Base-by-base conservation (phyloP, 64 coral and sea anemone species). In the Montipora foliosa region DNA sequence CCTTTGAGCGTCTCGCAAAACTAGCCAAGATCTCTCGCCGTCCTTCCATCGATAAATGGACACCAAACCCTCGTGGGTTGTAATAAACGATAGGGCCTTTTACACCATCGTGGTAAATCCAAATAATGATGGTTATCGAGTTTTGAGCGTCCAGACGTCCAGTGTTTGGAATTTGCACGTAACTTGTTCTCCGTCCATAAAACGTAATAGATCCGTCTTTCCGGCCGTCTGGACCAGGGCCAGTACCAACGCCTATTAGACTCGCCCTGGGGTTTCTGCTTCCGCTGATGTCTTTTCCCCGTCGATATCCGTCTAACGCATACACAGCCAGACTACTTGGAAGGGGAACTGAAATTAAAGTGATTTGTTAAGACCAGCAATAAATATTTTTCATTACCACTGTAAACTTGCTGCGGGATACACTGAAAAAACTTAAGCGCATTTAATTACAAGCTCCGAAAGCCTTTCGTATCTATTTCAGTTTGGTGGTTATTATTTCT, bases 101-200 rank as follows among this genome's bases (percentile, higher is more conserved):
- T 14, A 73, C 21, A 8, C 92, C 92, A 15, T 71, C 60, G 16
- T 93, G 92, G 49, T 70, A 93, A 6, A 93, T 74, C 92, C 92
- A 93, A 79, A 78, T 66, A 17, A 93, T 76, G 50, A 93, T 88
- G 5, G 92, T 93, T 69, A 93, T 88, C 6, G 92, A 93, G 64
- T 88, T 46, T 45, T 60, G 52, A 5, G 84, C 76, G 67, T 88
- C 83, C 22, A 93, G 55, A 60, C 77, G 87, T 66, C 62, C 77
- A 2, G 77, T 79, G 84, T 93, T 88, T 0, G 92, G 83, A 15
- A 93, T 87, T 67, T 88, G 53, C 2, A 93, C 92, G 25, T 80
- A 93, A 49, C 92, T 93, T 76, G 72, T 67, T 15, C 84, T 58
- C 58, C 47, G 58, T 8, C 92, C 92, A 61, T 81, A 84, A 24